Evolutionary conservation across 2,797 vertebrate species (phyloP).

Genomic region (Acipenser oxyrinchus): DNA sequence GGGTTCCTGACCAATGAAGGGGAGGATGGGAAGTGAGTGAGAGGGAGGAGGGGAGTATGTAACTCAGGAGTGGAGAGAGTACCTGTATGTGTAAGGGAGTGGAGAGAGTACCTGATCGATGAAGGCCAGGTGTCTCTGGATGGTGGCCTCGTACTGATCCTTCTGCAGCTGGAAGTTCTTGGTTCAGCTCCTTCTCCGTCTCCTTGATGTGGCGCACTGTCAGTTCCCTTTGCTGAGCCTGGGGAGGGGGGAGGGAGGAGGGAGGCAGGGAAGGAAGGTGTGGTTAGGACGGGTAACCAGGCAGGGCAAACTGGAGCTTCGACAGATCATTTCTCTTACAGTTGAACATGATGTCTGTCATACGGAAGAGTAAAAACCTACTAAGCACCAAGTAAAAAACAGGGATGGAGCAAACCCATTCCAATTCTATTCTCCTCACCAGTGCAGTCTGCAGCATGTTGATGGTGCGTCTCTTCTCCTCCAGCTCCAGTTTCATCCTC

Average conservation of each 20-base stretch:
- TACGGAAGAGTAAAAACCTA: background rate
- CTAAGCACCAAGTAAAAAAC: no score
- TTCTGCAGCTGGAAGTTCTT: conserved; percentile 77
- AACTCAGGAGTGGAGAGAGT: background rate
- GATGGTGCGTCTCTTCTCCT: conserved; percentile 79
- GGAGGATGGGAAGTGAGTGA: fast-evolving
- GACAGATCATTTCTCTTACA: no score
- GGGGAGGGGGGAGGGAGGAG: background rate
- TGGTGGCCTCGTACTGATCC: conserved; percentile 84
- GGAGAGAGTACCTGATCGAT: conserved; percentile 77
- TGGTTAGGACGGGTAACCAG: background rate
- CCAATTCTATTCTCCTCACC: conserved; percentile 46
- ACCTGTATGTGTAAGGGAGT: no score
- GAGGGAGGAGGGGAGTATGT: background rate
- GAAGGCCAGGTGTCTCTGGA: conserved; percentile 84
- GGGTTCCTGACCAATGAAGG: background rate
- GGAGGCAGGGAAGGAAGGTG: background rate
- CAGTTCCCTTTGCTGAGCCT: conserved; percentile 87
- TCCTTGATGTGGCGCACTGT: conserved; percentile 69
- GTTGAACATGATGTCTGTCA: background rate
- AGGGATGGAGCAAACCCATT: background rate
- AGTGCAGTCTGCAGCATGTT: conserved; percentile 78
- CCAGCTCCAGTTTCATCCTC: conserved; percentile 79
- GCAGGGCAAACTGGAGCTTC: background rate
- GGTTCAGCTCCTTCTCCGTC: conserved; percentile 73